Evolutionary conservation across 1,140 invertebrate species (phyloP).

Genomic region (Diuraphis noxia): DNA sequence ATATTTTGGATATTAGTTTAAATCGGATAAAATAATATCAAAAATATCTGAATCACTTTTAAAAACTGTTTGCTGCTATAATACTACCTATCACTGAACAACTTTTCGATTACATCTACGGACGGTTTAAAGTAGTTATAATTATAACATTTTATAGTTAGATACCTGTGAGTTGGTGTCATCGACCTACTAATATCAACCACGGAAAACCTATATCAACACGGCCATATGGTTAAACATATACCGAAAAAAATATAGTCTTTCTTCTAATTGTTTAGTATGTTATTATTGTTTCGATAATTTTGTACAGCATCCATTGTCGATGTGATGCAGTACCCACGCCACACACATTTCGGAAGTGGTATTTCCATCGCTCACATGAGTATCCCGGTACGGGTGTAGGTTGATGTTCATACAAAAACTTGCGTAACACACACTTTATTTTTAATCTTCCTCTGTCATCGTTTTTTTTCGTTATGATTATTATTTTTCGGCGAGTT

Average conservation of each 20-base stretch:
- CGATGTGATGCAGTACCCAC: slow-evolving; percentile 13
- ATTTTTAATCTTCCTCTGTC: slow-evolving; percentile 46
- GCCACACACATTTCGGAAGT: slow-evolving; percentile 30
- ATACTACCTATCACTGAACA: neutral
- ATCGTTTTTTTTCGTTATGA: neutral
- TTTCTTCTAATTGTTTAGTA: slow-evolving; percentile 21
- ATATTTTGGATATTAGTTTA: neutral
- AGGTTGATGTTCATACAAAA: slow-evolving; percentile 47
- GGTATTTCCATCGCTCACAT: slow-evolving; percentile 33
- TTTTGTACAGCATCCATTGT: slow-evolving; percentile 32
- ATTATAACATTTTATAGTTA: neutral
- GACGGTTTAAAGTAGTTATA: neutral
- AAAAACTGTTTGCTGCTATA: neutral
- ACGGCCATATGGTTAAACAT: slow-evolving; percentile 21
- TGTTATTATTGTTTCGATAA: slow-evolving; percentile 39
- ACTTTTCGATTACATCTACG: neutral
- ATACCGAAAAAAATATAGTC: neutral
- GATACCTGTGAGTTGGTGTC: neutral
- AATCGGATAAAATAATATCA: neutral
- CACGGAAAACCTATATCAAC: slow-evolving; percentile 15
- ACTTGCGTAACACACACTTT: slow-evolving; percentile 46
- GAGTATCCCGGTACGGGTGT: slow-evolving; percentile 4
- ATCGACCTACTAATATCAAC: slow-evolving; percentile 3
- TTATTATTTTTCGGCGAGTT: neutral
- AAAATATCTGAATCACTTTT: neutral